A percentile compares a stretch with the other conserved stretches of the same genome.
Evolutionary conservation across 2,113 vertebrate genomes (phyloP).

Genomic region (Cyphomyrus discorhynchus): DNA sequence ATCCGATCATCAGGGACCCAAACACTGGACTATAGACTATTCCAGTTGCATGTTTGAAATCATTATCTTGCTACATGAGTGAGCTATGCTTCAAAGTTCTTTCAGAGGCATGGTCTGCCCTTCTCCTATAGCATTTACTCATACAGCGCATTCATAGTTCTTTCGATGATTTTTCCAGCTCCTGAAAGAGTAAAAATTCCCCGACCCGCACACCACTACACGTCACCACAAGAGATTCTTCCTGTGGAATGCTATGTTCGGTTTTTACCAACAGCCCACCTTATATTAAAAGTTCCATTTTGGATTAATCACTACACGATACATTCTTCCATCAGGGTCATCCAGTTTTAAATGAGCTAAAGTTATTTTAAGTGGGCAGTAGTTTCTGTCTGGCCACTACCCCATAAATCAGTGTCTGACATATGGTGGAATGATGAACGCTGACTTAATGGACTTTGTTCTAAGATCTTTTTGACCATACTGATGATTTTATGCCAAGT

Average conservation of each 20-base stretch:
- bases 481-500: background rate
- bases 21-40: background rate
- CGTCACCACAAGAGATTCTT: background rate
- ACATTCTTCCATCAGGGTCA: background rate
- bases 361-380: background rate
- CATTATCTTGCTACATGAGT: background rate
- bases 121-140: background rate
- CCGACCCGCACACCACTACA: background rate
- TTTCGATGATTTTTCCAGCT: background rate
- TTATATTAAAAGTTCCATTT: background rate
- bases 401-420: background rate
- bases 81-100: background rate
- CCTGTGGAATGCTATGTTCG: background rate
- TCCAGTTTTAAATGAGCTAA: background rate
- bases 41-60: background rate
- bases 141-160: background rate
- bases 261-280: background rate
- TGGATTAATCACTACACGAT: background rate
- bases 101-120: background rate
- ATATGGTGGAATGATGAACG: background rate
- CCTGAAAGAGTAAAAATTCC: background rate
- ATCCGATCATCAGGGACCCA: too few species aligned
- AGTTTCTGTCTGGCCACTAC: background rate
- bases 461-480: background rate
- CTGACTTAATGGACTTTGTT: background rate